Base-by-base conservation (phyloP, 2,797 vertebrate genomes). In the Hoplostethus atlanticus region DNA sequence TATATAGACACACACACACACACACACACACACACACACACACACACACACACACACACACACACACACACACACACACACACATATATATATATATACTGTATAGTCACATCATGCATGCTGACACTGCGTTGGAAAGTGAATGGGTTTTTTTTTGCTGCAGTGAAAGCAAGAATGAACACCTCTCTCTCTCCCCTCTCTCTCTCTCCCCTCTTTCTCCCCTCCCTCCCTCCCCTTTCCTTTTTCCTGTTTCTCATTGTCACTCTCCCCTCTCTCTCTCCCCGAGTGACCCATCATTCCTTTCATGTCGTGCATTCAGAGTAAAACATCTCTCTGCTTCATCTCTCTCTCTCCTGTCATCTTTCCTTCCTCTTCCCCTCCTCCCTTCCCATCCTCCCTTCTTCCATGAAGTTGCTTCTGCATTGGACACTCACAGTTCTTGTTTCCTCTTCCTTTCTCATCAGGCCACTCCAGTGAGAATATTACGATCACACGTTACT, bases 91-190 rank as follows among this genome's bases (percentile, higher is more conserved):
- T 4, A 34, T 34, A 34, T 34, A 21, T 21, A 21, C 21, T 21
- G 21, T 21, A 21, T 21, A 21, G 21, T 21, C 21, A 21, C 21
- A 34, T 5, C 34, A 34, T 6, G 6, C 34, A 34, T 34, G 34
- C 34, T 34, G 34, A 34, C 34, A 34, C 34, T 34, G 34, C 34
- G 34, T 34, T 34, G 62, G 50, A 68, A 60, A 72, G 64, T 38
- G 64, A 84, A 69, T 68, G 52, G 57, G 21, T 54, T 77, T 57
- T 77, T 57, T 79, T 53, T 59, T 80, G 72, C 79, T 83, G 79
- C 72, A 71, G 81, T 85, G 72, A 79, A 79, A 80, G 63, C 73
- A 68, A 77, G 61, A 72, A 60, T 63, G 59, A 54, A 40, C 65
- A 59, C 68, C 63, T 52, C 47, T 60, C 25, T 65, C 42, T 44